A percentile compares a stretch with the other conserved stretches of the same genome.
phyloP scores from a whole-genome alignment of 2,888 invertebrate species.

The Oscheius sp. region DNA sequence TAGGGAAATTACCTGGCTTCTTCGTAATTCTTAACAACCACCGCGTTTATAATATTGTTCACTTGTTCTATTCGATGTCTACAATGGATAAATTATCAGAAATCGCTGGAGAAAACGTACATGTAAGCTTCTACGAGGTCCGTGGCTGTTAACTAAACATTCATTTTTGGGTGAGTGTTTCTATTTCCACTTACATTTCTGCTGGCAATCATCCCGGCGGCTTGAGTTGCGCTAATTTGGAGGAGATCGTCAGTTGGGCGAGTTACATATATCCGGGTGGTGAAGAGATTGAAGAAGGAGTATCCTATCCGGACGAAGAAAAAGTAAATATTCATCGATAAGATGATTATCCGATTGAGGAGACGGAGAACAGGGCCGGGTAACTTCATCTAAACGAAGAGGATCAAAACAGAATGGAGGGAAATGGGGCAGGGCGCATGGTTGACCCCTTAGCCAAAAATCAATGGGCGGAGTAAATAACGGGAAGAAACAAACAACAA shows the following conservation, averaged over 20 bases:
- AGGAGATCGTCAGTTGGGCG: constrained; percentile 73
- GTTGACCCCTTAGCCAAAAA: background rate
- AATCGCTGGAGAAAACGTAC: background rate
- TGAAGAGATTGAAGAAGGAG: constrained; percentile 37
- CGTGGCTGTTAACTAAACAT: constrained; percentile 53
- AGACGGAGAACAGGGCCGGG: constrained; percentile 30
- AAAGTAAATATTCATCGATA: constrained; percentile 39
- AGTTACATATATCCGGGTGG: constrained; percentile 62
- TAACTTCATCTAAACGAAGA: constrained; percentile 32
- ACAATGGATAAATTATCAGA: background rate
- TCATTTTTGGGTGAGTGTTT: background rate
- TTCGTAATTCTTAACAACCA: constrained; percentile 64
- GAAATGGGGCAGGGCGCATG: background rate
- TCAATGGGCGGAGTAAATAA: background rate
- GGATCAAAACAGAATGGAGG: background rate
- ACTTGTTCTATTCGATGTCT: constrained; percentile 62
- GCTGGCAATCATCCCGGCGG: constrained; percentile 74
- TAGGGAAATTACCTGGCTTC: constrained; percentile 46
- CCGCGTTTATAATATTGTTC: constrained; percentile 66
- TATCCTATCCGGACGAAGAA: constrained; percentile 39
- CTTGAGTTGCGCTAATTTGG: constrained; percentile 72
- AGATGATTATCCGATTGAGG: background rate
- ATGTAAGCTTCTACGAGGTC: constrained; percentile 67
- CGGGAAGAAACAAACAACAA: background rate
- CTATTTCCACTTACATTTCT: constrained; percentile 70